Conservation (phyloP, 2,797 vertebrate genomes). For the Botia almorhae region DNA sequence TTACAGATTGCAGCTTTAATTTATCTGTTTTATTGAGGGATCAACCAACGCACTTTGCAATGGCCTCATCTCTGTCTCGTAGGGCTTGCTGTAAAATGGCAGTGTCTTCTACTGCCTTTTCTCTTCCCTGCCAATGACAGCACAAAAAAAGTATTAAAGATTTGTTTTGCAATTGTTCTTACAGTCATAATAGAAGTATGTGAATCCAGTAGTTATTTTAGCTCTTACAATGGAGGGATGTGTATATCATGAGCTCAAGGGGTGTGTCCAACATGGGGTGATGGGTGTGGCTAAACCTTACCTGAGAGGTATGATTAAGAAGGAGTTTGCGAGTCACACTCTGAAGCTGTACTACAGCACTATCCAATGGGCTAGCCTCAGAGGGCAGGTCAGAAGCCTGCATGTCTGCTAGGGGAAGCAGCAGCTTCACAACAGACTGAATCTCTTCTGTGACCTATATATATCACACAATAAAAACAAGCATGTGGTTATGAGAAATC, state of each 20-base stretch:
- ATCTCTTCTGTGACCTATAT: constrained; percentile 77
- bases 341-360: constrained; percentile 71
- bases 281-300: constrained; percentile 46
- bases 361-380: constrained; percentile 64
- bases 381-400: constrained; percentile 1
- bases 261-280: constrained; percentile 17
- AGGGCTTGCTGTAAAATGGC: constrained; percentile 79
- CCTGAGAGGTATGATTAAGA: constrained; percentile 69
- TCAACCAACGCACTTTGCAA: constrained; percentile 79
- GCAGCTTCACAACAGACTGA: constrained; percentile 73
- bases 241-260: constrained; percentile 7
- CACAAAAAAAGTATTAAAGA: constrained; percentile 3
- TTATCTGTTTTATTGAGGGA: neutral
- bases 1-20: neutral
- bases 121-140: constrained; percentile 51
- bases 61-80: constrained; percentile 83
- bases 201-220: neutral
- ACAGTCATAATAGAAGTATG: neutral
- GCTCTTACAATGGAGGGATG: constrained; percentile 30
- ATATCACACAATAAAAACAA: neutral
- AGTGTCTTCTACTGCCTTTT: constrained; percentile 56
- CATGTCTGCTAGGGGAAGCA: constrained; percentile 68
- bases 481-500: neutral
- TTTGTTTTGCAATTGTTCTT: constrained; percentile 4
- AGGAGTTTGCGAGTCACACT: constrained; percentile 72